Conservation (phyloP, 1,140 invertebrate genomes). For the Lamellibrachia luymesi region DNA sequence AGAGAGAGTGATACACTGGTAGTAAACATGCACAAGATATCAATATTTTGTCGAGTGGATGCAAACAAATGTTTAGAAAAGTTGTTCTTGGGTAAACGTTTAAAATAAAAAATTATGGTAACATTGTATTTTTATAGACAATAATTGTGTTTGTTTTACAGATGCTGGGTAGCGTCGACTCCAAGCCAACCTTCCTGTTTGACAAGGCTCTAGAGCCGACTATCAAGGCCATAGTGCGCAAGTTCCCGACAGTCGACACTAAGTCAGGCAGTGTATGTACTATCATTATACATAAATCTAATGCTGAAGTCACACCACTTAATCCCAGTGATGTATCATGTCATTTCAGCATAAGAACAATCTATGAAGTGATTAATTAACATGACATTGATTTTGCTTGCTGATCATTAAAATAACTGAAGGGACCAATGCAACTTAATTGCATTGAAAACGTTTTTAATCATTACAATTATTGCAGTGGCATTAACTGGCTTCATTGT, state of each 20-base stretch:
- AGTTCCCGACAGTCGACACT: conserved; percentile 93
- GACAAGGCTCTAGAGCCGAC: conserved; percentile 92
- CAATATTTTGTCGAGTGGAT: not conserved
- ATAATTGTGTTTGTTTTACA: conserved; percentile 41
- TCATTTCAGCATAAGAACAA: too few relatives aligned
- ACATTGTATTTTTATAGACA: conserved; percentile 11
- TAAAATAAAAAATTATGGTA: not conserved
- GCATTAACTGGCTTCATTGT: not conserved
- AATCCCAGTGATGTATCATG: too few relatives aligned
- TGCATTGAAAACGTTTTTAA: too few relatives aligned
- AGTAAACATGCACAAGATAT: not conserved
- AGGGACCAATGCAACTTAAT: too few relatives aligned
- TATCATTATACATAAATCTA: too few relatives aligned
- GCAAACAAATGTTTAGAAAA: not conserved
- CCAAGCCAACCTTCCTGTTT: conserved; percentile 87
- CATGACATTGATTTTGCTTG: too few relatives aligned
- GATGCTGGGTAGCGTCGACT: conserved; percentile 95
- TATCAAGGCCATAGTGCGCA: conserved; percentile 89
- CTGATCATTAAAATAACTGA: too few relatives aligned
- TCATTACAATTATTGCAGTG: not conserved
- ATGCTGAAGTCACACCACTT: not conserved
- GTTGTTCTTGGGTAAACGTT: not conserved
- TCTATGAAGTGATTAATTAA: too few relatives aligned
- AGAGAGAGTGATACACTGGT: not conserved
- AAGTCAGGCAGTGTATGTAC: conserved; percentile 66